Conservation (phyloP, 2,888 invertebrate genomes). For the Epirrhoe alternata region DNA sequence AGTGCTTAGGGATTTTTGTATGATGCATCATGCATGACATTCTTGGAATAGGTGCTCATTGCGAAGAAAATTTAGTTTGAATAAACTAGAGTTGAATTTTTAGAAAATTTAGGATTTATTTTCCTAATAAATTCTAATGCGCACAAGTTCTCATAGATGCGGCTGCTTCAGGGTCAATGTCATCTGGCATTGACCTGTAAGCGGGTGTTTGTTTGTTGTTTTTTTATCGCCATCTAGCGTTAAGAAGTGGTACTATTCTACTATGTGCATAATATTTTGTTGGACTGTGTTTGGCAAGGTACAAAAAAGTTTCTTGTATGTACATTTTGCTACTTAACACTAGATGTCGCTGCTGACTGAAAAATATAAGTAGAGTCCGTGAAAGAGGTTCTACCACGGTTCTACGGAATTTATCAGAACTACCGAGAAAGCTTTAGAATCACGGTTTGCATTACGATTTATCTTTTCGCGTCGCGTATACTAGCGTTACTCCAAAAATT, state of each 20-base stretch:
- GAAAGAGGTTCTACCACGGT: no score
- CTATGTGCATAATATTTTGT: not conserved
- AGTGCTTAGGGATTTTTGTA: no score
- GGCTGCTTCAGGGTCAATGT: constrained; percentile 18
- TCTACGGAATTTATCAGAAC: no score
- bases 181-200: constrained; percentile 18
- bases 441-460: no score
- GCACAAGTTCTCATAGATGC: not conserved
- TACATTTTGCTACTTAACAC: not conserved
- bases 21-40: no score
- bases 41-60: no score
- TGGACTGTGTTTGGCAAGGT: not conserved
- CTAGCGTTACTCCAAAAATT: no score
- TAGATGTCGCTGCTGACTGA: not conserved
- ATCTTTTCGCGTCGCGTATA: no score
- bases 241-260: constrained; percentile 8
- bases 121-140: not conserved
- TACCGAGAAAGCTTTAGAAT: no score
- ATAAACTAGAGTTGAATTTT: no score
- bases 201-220: not conserved
- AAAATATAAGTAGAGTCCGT: not conserved
- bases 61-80: no score
- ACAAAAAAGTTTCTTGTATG: not conserved
- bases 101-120: not conserved
- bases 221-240: constrained; percentile 20